phyloP scores from a whole-genome alignment of 1,140 invertebrate genomes.

The Orius laevigatus region DNA sequence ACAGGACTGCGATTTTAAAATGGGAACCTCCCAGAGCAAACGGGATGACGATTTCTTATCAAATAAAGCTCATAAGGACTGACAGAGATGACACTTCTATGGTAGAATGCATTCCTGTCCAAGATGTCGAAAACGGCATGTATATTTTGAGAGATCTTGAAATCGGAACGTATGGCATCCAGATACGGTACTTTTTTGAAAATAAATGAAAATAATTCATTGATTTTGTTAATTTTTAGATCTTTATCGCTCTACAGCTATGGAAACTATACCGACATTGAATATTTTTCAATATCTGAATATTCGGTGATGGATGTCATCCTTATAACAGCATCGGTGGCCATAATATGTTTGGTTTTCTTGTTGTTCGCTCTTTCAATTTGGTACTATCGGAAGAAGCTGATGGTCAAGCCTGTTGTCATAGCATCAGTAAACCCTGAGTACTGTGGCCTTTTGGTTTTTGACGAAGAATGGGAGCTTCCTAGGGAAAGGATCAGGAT shows the following conservation, averaged over 20 bases:
- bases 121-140: not conserved
- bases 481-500: conserved; percentile 64
- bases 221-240: conserved; percentile 6
- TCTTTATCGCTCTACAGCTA: conserved; percentile 4
- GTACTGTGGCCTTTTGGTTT: conserved; percentile 21
- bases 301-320: conserved; percentile 11
- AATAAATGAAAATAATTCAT: conserved; percentile 3
- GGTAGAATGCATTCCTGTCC: conserved; percentile 15
- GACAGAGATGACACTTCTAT: conserved; percentile 22
- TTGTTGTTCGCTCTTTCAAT: conserved; percentile 2
- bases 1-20: conserved; percentile 17
- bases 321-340: conserved; percentile 6
- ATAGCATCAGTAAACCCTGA: conserved; percentile 21
- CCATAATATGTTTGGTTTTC: conserved; percentile 10
- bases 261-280: conserved; percentile 13
- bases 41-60: conserved; percentile 65
- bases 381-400: conserved; percentile 16
- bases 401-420: conserved; percentile 11
- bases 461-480: conserved; percentile 92
- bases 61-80: conserved; percentile 35
- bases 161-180: conserved; percentile 5
- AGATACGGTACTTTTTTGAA: conserved; percentile 1
- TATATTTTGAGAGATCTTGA: conserved; percentile 1
- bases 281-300: conserved; percentile 14
- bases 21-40: conserved; percentile 52